A percentile compares a stretch with the other conserved stretches of the same genome.
These are phyloP conservation scores for Perithous albicinctus DNA, from an alignment of 2,888 invertebrate species.

Conservation along the genomic window DNA sequence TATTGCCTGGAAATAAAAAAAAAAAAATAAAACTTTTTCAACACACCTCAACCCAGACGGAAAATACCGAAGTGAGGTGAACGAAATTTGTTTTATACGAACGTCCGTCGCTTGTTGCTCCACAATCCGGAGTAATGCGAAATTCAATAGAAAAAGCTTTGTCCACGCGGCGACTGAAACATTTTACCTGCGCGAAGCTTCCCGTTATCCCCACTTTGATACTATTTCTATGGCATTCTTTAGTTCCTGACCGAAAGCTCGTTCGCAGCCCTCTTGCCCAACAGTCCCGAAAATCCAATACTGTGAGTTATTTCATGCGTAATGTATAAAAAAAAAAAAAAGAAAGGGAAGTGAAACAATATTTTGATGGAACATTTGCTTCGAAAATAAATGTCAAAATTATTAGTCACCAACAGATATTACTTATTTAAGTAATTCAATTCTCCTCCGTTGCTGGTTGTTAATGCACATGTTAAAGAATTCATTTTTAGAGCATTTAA, in stretches of 20 bases:
- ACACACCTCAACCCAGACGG: no score
- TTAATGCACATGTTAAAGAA: no score
- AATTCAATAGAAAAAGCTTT: constrained; percentile 45
- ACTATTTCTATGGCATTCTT: constrained; percentile 35
- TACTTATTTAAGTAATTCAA: no score
- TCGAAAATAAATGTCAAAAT: no score
- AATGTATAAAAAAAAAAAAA: constrained; percentile 5
- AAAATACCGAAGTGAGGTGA: background rate
- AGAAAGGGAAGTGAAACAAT: no score
- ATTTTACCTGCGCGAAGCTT: background rate
- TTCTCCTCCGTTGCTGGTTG: no score
- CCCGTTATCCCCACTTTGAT: constrained; percentile 19
- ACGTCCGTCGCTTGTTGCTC: background rate
- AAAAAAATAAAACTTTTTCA: no score
- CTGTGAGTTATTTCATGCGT: constrained; percentile 12
- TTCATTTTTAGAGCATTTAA: no score
- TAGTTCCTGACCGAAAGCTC: constrained; percentile 32
- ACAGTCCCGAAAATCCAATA: constrained; percentile 32
- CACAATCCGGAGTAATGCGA: constrained; percentile 23
- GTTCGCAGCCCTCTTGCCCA: constrained; percentile 17
- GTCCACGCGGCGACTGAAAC: constrained; percentile 32
- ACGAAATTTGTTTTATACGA: background rate
- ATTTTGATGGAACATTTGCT: no score
- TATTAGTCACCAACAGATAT: no score
- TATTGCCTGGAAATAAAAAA: no score